Percentiles rank a stretch among this genome's conserved stretches.
phyloP scores from a whole-genome alignment of 2,113 vertebrate genomes.

The Pandion haliaetus region DNA sequence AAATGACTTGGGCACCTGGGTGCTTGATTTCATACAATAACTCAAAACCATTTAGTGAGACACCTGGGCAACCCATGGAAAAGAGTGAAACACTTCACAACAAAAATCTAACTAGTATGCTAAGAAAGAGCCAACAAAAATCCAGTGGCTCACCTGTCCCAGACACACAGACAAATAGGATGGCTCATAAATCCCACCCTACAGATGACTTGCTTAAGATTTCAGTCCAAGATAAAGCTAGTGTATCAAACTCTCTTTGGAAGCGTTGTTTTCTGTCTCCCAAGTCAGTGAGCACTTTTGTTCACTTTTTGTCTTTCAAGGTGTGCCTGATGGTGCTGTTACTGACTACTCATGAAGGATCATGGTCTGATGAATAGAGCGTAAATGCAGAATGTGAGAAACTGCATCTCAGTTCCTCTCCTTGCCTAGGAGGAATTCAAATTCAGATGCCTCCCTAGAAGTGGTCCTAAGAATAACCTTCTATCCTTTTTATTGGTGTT shows the following conservation, averaged over 20 bases:
- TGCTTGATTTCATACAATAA: not conserved
- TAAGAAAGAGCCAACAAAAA: not conserved
- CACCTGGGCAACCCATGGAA: not conserved
- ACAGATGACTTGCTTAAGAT: not conserved
- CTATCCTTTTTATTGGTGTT: not conserved
- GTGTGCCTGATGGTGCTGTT: not conserved
- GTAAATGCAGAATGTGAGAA: not conserved
- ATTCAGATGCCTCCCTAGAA: not conserved
- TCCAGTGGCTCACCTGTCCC: not conserved
- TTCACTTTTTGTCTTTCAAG: not conserved
- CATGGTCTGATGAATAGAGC: not conserved
- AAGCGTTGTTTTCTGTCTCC: not conserved
- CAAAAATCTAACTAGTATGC: not conserved
- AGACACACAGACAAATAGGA: not conserved
- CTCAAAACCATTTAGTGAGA: not conserved
- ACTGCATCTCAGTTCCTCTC: not conserved
- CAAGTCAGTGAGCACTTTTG: not conserved
- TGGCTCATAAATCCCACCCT: not conserved
- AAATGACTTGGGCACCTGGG: not conserved
- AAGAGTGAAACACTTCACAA: not conserved
- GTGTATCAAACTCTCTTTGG: not conserved
- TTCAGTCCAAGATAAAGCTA: not conserved
- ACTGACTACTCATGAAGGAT: not conserved
- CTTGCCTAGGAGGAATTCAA: not conserved
- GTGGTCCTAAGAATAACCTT: not conserved